phyloP scores from a whole-genome alignment of 2,797 vertebrate species.

The Danio jaintianensis region DNA sequence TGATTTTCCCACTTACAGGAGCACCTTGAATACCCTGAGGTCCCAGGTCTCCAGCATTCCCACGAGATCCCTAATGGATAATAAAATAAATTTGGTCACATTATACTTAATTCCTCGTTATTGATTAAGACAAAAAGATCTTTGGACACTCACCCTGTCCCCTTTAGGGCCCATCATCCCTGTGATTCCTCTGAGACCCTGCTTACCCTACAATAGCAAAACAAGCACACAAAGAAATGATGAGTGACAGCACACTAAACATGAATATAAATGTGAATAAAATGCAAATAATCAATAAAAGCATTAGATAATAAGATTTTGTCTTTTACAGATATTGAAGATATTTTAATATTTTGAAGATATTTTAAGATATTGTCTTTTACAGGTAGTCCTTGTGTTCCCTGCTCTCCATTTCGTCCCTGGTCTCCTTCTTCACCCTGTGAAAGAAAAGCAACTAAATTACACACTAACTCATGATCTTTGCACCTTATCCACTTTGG shows the following conservation, averaged over 20 bases:
- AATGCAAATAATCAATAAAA: background rate
- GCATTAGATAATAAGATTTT: background rate
- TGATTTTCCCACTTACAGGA: constrained; percentile 79
- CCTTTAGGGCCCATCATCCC: constrained; percentile 89
- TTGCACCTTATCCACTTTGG: background rate
- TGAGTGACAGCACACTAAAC: background rate
- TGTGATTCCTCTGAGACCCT: constrained; percentile 86
- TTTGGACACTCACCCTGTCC: constrained; percentile 83
- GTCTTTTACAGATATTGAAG: too few relatives aligned
- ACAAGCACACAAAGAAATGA: constrained; percentile 58
- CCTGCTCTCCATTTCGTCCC: constrained; percentile 85
- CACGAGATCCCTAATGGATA: constrained; percentile 84
- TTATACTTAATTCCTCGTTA: background rate
- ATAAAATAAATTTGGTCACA: background rate
- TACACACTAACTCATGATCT: background rate
- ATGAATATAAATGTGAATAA: background rate
- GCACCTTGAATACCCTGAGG: constrained; percentile 85
- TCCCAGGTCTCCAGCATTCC: constrained; percentile 83
- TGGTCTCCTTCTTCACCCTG: constrained; percentile 95
- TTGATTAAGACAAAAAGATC: background rate
- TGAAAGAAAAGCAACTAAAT: constrained; percentile 37
- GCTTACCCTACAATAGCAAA: constrained; percentile 83
- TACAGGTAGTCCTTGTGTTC: constrained; percentile 92
- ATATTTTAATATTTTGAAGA: too few relatives aligned
- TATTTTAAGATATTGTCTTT: too few relatives aligned